phyloP scores from a whole-genome alignment of 2,888 invertebrate genomes.

The Dicycla oo region DNA sequence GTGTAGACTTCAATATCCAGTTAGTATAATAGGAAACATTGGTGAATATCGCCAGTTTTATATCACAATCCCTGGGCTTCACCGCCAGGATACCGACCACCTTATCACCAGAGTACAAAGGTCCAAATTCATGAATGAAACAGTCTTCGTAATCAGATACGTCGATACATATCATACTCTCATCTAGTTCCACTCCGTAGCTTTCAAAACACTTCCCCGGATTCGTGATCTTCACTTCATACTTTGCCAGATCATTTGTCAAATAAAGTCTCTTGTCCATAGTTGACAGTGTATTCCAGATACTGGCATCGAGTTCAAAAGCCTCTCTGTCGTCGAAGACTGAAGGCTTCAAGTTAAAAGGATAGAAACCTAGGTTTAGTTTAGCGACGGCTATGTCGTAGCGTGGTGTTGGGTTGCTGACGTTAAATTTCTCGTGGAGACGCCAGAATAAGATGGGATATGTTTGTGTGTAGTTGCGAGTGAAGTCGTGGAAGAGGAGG shows the following conservation, averaged over 20 bases:
- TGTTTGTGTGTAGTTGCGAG: conserved; percentile 75
- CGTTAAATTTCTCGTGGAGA: conserved; percentile 79
- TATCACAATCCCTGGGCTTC: conserved; percentile 79
- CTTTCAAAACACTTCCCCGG: conserved; percentile 74
- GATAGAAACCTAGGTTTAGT: conserved; percentile 72
- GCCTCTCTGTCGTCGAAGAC: conserved; percentile 71
- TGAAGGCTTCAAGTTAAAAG: conserved; percentile 71
- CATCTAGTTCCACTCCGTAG: conserved; percentile 76
- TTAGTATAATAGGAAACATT: conserved; percentile 71
- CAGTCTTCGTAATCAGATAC: conserved; percentile 79
- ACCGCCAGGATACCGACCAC: conserved; percentile 78
- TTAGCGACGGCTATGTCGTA: conserved; percentile 84
- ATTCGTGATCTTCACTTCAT: conserved; percentile 66
- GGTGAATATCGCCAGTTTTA: conserved; percentile 72
- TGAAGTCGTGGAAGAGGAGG: conserved; percentile 78
- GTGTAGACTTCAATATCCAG: conserved; percentile 68
- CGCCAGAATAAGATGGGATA: conserved; percentile 82
- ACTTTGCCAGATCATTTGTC: conserved; percentile 80
- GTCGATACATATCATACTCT: conserved; percentile 80
- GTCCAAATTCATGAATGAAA: conserved; percentile 84
- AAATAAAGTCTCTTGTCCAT: conserved; percentile 82
- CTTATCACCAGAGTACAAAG: conserved; percentile 76
- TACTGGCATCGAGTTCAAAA: conserved; percentile 67
- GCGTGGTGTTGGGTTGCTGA: conserved; percentile 64
- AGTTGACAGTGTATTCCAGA: conserved; percentile 84